These are phyloP conservation scores for Stegodyphus dumicola DNA, from an alignment of 1,140 invertebrate genomes.

Conservation along the genomic window DNA sequence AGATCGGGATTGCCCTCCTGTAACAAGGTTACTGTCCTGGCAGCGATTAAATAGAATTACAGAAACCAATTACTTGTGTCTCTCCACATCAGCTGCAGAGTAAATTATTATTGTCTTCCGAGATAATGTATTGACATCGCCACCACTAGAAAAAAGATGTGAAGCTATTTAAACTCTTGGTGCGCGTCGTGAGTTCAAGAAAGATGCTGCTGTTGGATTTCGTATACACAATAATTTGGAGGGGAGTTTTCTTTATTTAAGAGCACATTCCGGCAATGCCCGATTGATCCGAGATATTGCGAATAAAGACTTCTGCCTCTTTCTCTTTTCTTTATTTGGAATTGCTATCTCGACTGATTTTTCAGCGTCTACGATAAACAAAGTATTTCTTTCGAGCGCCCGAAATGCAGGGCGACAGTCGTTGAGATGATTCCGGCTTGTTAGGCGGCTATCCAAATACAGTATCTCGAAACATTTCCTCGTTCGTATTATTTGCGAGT, in stretches of 20 bases:
- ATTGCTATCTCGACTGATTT: neutral
- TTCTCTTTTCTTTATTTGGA: slow-evolving; percentile 53
- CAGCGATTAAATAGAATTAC: slow-evolving; percentile 59
- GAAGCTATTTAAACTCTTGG: slow-evolving; percentile 38
- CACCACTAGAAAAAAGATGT: slow-evolving; percentile 50
- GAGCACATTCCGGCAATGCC: slow-evolving; percentile 37
- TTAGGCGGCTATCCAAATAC: no score
- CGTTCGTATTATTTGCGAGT: no score
- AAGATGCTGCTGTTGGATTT: slow-evolving; percentile 16
- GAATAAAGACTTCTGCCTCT: slow-evolving; percentile 35
- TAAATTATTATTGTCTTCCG: slow-evolving; percentile 57
- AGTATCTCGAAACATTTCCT: no score
- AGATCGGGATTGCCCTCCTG: slow-evolving; percentile 15
- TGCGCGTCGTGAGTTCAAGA: neutral
- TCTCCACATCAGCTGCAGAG: slow-evolving; percentile 50
- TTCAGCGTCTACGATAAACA: neutral
- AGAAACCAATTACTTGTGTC: slow-evolving; percentile 55
- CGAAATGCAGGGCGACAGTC: no score
- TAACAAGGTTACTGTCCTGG: slow-evolving; percentile 55
- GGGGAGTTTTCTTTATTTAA: slow-evolving; percentile 60
- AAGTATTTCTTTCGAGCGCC: neutral
- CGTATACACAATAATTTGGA: slow-evolving; percentile 59
- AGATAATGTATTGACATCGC: slow-evolving; percentile 58
- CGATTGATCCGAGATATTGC: slow-evolving; percentile 14
- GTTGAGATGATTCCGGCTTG: no score